These are phyloP conservation scores for Montipora cactus DNA, from an alignment of 64 coral and sea anemone genomes.

Conservation along the genomic window DNA sequence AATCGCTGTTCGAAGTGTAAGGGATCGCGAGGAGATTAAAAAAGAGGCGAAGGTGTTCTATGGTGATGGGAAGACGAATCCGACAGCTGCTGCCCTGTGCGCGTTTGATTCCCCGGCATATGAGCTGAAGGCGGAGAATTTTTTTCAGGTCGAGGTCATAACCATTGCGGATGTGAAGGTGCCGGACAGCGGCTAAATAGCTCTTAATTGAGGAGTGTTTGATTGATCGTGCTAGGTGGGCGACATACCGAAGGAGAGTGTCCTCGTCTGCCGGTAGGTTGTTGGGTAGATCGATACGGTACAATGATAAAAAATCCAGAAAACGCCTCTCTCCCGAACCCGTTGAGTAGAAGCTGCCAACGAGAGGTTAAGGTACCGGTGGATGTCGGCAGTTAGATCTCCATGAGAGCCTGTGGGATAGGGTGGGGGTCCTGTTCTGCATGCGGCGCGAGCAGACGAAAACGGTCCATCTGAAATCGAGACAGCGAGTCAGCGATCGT, in stretches of 20 bases:
- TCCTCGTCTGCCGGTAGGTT: background rate
- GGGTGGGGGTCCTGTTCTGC: background rate
- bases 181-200: background rate
- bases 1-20: background rate
- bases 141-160: too few species aligned
- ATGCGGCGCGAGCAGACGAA: conserved; percentile 6
- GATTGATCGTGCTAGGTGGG: background rate
- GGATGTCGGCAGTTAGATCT: background rate
- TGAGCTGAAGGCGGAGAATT: conserved; percentile 11
- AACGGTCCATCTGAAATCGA: conserved; percentile 54
- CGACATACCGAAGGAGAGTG: background rate
- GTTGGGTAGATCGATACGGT: too few species aligned
- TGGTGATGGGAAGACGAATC: conserved; percentile 27
- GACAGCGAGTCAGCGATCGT: conserved; percentile 51
- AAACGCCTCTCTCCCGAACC: background rate
- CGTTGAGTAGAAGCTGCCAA: background rate
- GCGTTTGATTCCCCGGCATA: conserved; percentile 51
- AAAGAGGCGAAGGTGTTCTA: conserved; percentile 31
- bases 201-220: background rate
- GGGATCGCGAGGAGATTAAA: conserved; percentile 17
- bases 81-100: background rate
- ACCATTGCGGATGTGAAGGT: background rate
- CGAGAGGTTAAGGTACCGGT: background rate
- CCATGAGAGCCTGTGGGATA: background rate
- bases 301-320: background rate